phyloP scores from a whole-genome alignment of 2,888 invertebrate species.

The Muscina levida region DNA sequence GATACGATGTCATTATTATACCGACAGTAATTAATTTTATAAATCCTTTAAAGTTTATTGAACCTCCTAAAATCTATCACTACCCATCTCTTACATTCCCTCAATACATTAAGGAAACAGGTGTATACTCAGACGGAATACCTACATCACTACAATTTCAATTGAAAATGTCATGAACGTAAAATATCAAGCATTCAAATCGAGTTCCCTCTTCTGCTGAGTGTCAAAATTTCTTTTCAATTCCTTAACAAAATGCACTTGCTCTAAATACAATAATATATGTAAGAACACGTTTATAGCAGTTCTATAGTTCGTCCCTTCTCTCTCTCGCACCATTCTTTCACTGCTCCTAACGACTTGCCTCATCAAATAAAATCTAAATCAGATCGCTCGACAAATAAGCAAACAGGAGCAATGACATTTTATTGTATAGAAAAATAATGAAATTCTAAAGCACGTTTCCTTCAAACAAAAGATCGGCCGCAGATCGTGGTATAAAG shows the following conservation, averaged over 20 bases:
- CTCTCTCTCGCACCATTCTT: constrained; percentile 13
- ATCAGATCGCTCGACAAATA: constrained; percentile 21
- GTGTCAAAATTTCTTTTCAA: constrained; percentile 2
- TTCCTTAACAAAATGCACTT: constrained; percentile 46
- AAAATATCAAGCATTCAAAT: constrained; percentile 39
- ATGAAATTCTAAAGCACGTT: constrained; percentile 61
- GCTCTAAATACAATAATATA: constrained; percentile 58
- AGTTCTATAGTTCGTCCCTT: constrained; percentile 52
- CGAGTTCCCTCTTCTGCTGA: constrained; percentile 6
- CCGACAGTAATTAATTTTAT: too few relatives aligned
- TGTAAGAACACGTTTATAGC: constrained; percentile 59
- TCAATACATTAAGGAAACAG: constrained; percentile 64
- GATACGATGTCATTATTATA: too few relatives aligned
- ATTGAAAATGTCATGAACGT: constrained; percentile 11
- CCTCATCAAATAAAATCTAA: constrained; percentile 9
- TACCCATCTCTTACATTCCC: too few relatives aligned
- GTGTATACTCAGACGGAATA: constrained; percentile 63
- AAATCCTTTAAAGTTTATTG: too few relatives aligned
- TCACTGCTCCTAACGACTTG: background rate
- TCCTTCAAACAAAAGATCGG: constrained; percentile 30
- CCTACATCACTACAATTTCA: background rate
- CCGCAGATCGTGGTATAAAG: constrained; percentile 14
- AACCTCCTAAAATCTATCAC: too few relatives aligned
- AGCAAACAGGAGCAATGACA: constrained; percentile 60
- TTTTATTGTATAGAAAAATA: constrained; percentile 42